A percentile compares a stretch with the other conserved stretches of the same genome.
Conservation (phyloP, 2,797 vertebrate species). For the Epinephelus awoara region DNA sequence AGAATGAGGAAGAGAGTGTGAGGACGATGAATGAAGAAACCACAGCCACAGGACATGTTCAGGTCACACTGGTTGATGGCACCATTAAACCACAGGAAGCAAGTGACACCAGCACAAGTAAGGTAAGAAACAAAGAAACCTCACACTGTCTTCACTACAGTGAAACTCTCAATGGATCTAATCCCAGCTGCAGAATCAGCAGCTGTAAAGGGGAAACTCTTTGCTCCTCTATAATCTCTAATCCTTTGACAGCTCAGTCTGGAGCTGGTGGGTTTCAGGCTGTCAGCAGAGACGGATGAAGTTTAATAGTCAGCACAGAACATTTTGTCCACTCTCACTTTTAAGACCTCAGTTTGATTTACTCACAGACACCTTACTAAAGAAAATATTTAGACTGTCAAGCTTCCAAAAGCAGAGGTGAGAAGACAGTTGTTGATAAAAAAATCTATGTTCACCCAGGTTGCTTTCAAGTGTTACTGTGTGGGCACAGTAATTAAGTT, state of each 20-base stretch:
- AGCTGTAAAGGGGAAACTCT: neutral
- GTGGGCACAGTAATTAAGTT: neutral
- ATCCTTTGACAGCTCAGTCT: constrained; percentile 28
- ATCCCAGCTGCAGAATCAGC: constrained; percentile 20
- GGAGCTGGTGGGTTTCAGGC: constrained; percentile 23
- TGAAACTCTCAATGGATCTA: neutral
- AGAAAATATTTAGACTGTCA: neutral
- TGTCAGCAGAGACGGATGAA: constrained; percentile 25
- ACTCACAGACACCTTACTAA: neutral
- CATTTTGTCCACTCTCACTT: neutral
- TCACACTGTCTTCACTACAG: neutral
- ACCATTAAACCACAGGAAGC: constrained; percentile 32
- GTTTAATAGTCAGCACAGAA: neutral
- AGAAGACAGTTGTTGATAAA: neutral
- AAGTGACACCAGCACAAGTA: constrained; percentile 2
- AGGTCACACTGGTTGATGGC: constrained; percentile 46
- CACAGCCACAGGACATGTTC: constrained; percentile 11
- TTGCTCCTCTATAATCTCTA: constrained; percentile 20
- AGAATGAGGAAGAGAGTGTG: constrained; percentile 39
- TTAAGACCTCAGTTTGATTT: neutral
- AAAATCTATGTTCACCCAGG: neutral
- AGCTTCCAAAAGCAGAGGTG: neutral
- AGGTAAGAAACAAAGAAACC: constrained; percentile 37
- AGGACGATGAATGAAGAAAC: constrained; percentile 32
- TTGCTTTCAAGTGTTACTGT: neutral